Percentiles rank a stretch among this genome's conserved stretches.
phyloP scores from a whole-genome alignment of 2,113 vertebrate species.

The Phyllostomus discolor region DNA sequence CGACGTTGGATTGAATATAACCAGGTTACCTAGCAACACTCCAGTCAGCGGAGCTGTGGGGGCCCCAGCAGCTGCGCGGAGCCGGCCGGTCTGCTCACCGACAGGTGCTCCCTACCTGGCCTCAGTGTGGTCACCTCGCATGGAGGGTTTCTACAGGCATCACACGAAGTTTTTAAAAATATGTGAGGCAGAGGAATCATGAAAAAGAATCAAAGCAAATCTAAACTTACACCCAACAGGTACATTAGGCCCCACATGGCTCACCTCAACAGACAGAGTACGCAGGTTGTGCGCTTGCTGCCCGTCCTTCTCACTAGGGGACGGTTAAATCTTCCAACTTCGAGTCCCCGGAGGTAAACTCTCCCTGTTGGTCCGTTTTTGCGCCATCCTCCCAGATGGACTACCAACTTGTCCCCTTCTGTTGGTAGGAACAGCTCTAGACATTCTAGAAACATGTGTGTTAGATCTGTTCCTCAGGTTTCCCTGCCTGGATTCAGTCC shows the following conservation, averaged over 20 bases:
- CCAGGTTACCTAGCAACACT: background rate
- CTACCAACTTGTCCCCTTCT: background rate
- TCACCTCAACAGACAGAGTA: accelerated
- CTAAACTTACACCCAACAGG: background rate
- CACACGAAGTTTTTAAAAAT: background rate
- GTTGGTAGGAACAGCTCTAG: background rate
- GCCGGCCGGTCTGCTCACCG: background rate
- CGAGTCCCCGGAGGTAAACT: background rate
- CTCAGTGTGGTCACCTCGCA: background rate
- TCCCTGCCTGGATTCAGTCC: background rate
- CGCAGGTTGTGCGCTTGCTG: accelerated
- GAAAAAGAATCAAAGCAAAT: background rate
- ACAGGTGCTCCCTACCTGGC: background rate
- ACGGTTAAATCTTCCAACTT: background rate
- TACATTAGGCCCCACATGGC: background rate
- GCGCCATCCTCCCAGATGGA: background rate
- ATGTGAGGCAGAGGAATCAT: background rate
- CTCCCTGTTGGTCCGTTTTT: background rate
- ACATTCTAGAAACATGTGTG: background rate
- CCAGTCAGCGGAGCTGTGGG: background rate
- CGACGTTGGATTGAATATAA: background rate
- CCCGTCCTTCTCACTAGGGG: background rate
- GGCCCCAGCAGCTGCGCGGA: too few relatives aligned
- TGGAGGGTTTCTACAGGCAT: background rate
- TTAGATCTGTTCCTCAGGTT: background rate